phyloP scores from a whole-genome alignment of 2,797 vertebrate genomes.

The Poecilia gillii region DNA sequence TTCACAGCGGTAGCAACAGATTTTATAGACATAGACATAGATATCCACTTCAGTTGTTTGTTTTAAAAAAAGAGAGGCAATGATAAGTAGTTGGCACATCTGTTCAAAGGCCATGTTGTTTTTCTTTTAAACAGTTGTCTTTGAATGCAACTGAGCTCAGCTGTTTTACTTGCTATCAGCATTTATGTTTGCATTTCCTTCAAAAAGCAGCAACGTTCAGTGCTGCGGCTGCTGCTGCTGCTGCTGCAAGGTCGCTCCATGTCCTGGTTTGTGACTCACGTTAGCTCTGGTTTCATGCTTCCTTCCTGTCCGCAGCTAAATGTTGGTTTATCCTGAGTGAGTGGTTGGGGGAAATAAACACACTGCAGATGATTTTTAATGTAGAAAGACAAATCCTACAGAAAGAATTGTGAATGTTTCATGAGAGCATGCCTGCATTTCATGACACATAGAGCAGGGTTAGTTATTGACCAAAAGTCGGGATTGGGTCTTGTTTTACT shows the following conservation, averaged over 20 bases:
- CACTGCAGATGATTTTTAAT: neutral
- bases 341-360: conserved; percentile 6
- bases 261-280: conserved; percentile 8
- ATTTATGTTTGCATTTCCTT: neutral
- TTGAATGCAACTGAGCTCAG: conserved; percentile 13
- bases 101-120: neutral
- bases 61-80: neutral
- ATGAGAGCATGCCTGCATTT: neutral
- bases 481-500: neutral
- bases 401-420: neutral
- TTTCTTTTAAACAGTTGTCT: neutral
- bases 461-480: neutral
- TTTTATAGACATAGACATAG: neutral
- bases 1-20: neutral
- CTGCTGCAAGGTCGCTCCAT: conserved; percentile 23
- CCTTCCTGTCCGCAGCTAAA: neutral
- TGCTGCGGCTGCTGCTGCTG: neutral
- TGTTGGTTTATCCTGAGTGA: conserved; percentile 28
- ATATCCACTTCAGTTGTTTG: neutral
- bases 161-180: neutral
- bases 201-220: neutral
- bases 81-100: neutral
- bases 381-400: neutral
- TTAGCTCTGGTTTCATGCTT: conserved; percentile 19
- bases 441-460: neutral